Base-by-base conservation (phyloP, 2,797 vertebrate species). In the Pantherophis alleghaniensis region DNA sequence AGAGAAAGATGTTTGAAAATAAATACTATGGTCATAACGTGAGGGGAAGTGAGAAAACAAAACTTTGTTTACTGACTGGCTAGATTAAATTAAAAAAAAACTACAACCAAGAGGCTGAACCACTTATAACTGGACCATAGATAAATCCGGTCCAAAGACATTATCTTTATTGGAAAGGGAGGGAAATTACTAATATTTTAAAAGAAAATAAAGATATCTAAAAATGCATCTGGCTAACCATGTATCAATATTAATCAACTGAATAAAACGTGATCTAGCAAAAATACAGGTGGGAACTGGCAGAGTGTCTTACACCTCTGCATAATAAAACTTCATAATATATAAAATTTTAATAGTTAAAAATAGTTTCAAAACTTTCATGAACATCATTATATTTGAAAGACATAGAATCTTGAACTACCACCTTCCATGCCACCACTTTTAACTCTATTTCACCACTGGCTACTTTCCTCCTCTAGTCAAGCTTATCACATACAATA, bases 21-120 rank as follows among this genome's bases (percentile, higher is more conserved):
- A 86, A 96, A 94, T 94, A 94, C 51, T 95, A 95, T 95, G 89
- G 93, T 95, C 95, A 94, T 90, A 90, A 94, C 42, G 63, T 51
- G 3, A 1, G 0, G 90, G 13, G 89, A 91, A 91, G 47, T 60
- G 53, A 57, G 89, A 9, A 92, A 95, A 94, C 94, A 66, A 92
- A 94, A 93, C 79, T 93, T 47, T 94, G 79, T 93, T 87, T 9
- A 92, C 92, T 24, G 69, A 93, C 92, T 47, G 74, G 74, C 20
- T 83, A 83, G 37, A 89, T 14, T 1, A 37, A 94, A 57, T 42
- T 88, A 20, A 16, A 20, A 24, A n/a, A 28, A 63, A 83, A 92
- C 89, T 20, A 92, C 47, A 89, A 91, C 10, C 89, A 92, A 20
- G 94, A 55, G 0, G 88, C 57, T 86, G 93, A 90, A 92, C 37